Conservation (phyloP, 2,113 vertebrate species). For the Chionis minor region DNA sequence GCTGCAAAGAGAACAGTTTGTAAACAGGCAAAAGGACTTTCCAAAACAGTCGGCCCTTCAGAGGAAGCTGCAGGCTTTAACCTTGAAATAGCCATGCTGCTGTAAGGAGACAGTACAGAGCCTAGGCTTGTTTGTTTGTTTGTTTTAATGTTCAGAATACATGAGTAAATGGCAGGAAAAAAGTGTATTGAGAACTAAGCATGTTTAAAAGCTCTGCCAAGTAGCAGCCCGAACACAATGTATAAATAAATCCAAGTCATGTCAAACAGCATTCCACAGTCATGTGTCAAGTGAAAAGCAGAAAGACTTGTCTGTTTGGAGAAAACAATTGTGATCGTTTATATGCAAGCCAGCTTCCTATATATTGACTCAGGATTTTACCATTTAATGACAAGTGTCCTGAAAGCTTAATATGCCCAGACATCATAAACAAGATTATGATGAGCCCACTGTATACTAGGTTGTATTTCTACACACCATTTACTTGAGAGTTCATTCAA, state of each 20-base stretch:
- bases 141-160: background rate
- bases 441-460: background rate
- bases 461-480: background rate
- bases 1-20: conserved; percentile 1
- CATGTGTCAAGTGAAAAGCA: conserved; percentile 48
- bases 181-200: background rate
- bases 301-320: conserved; percentile 57
- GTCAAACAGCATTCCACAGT: conserved; percentile 61
- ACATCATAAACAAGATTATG: background rate
- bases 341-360: conserved; percentile 3
- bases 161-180: background rate
- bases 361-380: conserved; percentile 36
- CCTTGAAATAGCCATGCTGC: background rate
- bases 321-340: conserved; percentile 34
- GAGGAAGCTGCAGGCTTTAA: background rate
- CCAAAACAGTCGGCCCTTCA: background rate
- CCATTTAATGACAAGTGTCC: conserved; percentile 1
- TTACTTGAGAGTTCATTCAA: background rate
- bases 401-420: background rate
- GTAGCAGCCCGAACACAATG: background rate
- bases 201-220: background rate
- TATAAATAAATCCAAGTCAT: conserved; percentile 51
- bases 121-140: background rate
- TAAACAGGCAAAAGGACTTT: conserved; percentile 10
- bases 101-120: background rate